Percentiles rank a stretch among this genome's conserved stretches.
These are phyloP conservation scores for Parotocinclus haroldoi DNA, from an alignment of 2,797 vertebrate species.

Conservation along the genomic window DNA sequence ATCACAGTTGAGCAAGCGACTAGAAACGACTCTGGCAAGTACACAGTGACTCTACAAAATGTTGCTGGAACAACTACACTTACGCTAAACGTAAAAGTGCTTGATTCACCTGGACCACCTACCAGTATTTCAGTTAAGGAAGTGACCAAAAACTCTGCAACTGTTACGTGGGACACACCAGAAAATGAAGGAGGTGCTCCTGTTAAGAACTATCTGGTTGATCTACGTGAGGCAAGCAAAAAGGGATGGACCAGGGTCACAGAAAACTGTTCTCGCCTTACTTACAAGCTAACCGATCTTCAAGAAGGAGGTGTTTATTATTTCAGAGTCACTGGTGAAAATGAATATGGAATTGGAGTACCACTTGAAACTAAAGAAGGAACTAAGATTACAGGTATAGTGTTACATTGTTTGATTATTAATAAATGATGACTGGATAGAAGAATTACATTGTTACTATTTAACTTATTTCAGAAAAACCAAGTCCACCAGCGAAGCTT, in stretches of 20 bases:
- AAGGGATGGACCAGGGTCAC: conserved; percentile 92
- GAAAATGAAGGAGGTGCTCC: conserved; percentile 93
- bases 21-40: conserved; percentile 93
- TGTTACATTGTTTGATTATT: not conserved
- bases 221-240: conserved; percentile 92
- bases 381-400: conserved; percentile 90
- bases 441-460: conserved; percentile 19
- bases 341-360: conserved; percentile 87
- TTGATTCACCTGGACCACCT: conserved; percentile 94
- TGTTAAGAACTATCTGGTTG: conserved; percentile 90
- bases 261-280: conserved; percentile 85
- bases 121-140: conserved; percentile 79
- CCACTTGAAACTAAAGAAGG: conserved; percentile 90
- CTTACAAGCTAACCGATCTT: conserved; percentile 84
- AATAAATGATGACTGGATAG: not conserved
- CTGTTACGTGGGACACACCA: conserved; percentile 91
- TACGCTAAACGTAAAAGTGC: conserved; percentile 87
- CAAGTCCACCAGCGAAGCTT: conserved; percentile 91
- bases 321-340: conserved; percentile 92
- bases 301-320: conserved; percentile 94
- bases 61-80: conserved; percentile 80
- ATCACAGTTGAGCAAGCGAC: conserved; percentile 89
- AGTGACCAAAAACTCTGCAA: conserved; percentile 85
- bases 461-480: conserved; percentile 82
- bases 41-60: conserved; percentile 88